A percentile compares a stretch with the other conserved stretches of the same genome.
phyloP scores from a whole-genome alignment of 2,113 vertebrate genomes.

The Corvus moneduloides region DNA sequence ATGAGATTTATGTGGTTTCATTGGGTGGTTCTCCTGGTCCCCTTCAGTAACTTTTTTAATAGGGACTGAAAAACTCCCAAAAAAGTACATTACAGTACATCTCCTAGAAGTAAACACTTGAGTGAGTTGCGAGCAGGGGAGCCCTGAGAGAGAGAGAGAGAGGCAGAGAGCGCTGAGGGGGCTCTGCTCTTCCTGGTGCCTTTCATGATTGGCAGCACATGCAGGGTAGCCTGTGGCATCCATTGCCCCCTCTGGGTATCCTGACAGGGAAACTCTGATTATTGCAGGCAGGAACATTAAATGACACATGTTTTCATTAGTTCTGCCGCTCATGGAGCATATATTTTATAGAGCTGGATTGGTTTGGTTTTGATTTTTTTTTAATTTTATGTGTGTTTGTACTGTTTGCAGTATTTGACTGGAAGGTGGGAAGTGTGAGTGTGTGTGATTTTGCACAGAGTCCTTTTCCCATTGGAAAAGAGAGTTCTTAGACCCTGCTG shows the following conservation, averaged over 20 bases:
- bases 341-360: not conserved
- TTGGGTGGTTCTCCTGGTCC: not conserved
- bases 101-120: not conserved
- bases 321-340: not conserved
- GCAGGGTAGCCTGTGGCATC: not conserved
- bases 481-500: not conserved
- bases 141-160: not conserved
- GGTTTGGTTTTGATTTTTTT: not conserved
- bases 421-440: not conserved
- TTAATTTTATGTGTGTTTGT: not conserved
- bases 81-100: not conserved
- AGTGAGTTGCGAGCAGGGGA: fast-evolving
- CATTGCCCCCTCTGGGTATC: not conserved
- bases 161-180: fast-evolving
- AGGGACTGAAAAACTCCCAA: not conserved
- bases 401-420: not conserved
- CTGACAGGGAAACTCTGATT: not conserved
- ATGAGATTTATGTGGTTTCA: not conserved
- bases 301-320: not conserved
- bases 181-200: not conserved
- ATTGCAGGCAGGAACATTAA: not conserved
- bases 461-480: not conserved
- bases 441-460: not conserved
- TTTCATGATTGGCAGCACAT: not conserved
- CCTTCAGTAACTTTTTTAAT: not conserved